phyloP scores from a whole-genome alignment of 2,113 vertebrate species.

The Bombycilla garrulus region DNA sequence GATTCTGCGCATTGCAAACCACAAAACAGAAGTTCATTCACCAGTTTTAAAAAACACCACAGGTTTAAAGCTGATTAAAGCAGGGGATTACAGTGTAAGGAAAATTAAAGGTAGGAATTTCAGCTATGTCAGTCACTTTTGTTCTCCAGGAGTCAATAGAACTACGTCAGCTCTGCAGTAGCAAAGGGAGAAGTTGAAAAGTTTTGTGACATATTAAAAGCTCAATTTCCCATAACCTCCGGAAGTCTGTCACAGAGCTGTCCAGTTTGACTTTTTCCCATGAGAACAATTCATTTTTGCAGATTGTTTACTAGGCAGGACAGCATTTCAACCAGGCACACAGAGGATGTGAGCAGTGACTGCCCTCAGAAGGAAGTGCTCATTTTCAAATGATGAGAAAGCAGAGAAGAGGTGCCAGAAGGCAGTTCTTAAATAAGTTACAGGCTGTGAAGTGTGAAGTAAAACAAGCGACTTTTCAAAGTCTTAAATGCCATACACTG shows the following conservation, averaged over 20 bases:
- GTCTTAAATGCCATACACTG: background rate
- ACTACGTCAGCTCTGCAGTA: background rate
- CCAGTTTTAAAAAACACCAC: background rate
- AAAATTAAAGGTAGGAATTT: background rate
- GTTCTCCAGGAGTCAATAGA: background rate
- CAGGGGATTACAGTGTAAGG: background rate
- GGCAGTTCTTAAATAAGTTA: background rate
- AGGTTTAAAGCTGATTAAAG: background rate
- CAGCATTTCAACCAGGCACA: background rate
- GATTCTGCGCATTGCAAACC: background rate
- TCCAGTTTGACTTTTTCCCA: background rate
- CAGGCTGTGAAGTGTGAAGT: background rate
- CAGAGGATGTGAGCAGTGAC: background rate
- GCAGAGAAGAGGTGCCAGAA: background rate
- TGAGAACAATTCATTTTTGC: background rate
- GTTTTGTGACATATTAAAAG: background rate
- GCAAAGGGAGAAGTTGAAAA: background rate
- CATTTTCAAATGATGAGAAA: background rate
- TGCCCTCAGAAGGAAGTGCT: background rate
- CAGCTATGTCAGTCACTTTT: background rate
- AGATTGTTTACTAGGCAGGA: background rate
- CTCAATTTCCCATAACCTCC: background rate
- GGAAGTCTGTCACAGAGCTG: background rate
- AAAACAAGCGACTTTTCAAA: conserved; percentile 1
- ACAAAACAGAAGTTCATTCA: background rate